These are phyloP conservation scores for Xiphophorus hellerii DNA, from an alignment of 2,113 vertebrate genomes.

Conservation along the genomic window DNA sequence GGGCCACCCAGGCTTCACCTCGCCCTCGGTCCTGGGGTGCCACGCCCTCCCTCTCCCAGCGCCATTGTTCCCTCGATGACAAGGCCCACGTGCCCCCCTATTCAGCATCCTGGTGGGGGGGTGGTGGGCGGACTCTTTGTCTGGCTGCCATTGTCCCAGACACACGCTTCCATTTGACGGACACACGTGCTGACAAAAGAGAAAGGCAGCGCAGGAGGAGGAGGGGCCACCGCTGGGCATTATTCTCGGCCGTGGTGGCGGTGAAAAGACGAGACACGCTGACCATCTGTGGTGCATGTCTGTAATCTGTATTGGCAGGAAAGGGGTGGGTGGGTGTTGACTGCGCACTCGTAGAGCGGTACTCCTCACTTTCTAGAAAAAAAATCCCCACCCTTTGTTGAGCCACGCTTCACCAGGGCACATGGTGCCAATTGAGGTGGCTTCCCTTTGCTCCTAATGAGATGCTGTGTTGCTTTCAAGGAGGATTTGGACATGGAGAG, in stretches of 20 bases:
- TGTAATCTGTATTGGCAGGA: constrained; percentile 68
- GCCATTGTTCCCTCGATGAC: constrained; percentile 76
- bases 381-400: constrained; percentile 60
- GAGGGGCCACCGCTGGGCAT: constrained; percentile 72
- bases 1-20: constrained; percentile 58
- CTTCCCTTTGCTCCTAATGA: constrained; percentile 13
- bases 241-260: constrained; percentile 61
- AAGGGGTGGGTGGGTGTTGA: neutral
- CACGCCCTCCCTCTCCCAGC: constrained; percentile 50
- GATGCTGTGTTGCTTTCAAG: constrained; percentile 33
- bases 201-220: constrained; percentile 53
- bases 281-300: constrained; percentile 83
- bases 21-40: constrained; percentile 31
- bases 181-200: constrained; percentile 81
- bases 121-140: constrained; percentile 73
- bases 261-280: constrained; percentile 78
- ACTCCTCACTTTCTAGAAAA: constrained; percentile 39
- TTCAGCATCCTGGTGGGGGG: constrained; percentile 71
- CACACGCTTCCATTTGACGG: constrained; percentile 81
- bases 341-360: constrained; percentile 10
- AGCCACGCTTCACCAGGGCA: constrained; percentile 47
- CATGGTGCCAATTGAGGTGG: constrained; percentile 37
- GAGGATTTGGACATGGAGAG: neutral
- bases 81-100: constrained; percentile 78
- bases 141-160: constrained; percentile 77